Evolutionary conservation across 2,113 vertebrate species (phyloP).

Genomic region (Empidonax traillii): DNA sequence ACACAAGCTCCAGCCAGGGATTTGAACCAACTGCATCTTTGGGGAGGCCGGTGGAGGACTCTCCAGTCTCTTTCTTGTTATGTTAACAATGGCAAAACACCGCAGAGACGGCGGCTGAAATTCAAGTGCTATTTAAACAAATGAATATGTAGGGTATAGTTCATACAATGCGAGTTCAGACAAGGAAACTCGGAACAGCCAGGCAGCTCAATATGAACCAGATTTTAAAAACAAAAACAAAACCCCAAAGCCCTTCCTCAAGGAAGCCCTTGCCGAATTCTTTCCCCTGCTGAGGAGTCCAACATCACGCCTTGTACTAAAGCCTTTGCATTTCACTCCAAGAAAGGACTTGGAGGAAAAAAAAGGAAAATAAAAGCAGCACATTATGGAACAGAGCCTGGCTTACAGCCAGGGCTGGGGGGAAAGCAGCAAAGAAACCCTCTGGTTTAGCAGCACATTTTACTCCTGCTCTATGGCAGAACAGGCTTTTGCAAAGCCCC

Average conservation of each 20-base stretch:
- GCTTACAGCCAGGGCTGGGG: conserved; percentile 5
- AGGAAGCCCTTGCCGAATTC: conserved; percentile 51
- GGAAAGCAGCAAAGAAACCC: conserved; percentile 16
- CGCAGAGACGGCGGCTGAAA: conserved; percentile 8
- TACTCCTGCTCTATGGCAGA: conserved; percentile 15
- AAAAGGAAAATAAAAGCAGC: neutral
- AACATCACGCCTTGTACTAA: conserved; percentile 30
- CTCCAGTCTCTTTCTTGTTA: conserved; percentile 19
- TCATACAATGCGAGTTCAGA: conserved; percentile 32
- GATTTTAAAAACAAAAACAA: conserved; percentile 64
- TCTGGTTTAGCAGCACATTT: conserved; percentile 6
- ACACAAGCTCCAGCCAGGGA: neutral
- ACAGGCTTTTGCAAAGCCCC: conserved; percentile 3
- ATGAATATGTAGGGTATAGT: conserved; percentile 41
- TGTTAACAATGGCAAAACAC: conserved; percentile 41
- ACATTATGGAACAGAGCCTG: conserved; percentile 22
- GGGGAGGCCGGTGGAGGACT: neutral
- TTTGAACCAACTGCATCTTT: neutral
- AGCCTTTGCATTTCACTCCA: conserved; percentile 33
- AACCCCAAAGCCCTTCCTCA: conserved; percentile 59
- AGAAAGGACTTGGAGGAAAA: conserved; percentile 8
- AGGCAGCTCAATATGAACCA: conserved; percentile 50
- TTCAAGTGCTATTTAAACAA: conserved; percentile 45
- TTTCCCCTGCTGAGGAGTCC: conserved; percentile 46
- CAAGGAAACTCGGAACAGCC: conserved; percentile 51